phyloP scores from a whole-genome alignment of 2,888 invertebrate genomes.

The Trissonchulus sp. region DNA sequence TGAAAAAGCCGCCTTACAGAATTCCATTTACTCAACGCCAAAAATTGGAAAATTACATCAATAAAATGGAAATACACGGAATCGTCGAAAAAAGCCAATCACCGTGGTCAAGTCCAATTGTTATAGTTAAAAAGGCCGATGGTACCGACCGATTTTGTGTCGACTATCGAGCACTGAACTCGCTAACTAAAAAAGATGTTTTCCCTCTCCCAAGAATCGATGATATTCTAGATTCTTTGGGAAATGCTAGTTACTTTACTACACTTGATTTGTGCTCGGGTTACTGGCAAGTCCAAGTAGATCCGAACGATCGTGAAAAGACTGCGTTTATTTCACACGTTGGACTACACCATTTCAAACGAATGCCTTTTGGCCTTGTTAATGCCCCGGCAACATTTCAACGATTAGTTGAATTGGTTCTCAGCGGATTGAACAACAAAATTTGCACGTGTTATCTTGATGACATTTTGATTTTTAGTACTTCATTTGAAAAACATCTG shows the following conservation, averaged over 20 bases:
- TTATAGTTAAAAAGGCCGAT: background rate
- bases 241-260: background rate
- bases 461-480: background rate
- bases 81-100: too few species aligned
- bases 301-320: background rate
- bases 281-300: background rate
- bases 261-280: background rate
- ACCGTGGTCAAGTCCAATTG: constrained; percentile 29
- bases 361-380: background rate
- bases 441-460: background rate
- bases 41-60: too few species aligned
- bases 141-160: background rate
- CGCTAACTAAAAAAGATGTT: too few species aligned
- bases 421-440: background rate
- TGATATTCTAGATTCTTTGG: background rate
- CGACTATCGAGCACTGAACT: background rate
- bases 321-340: background rate
- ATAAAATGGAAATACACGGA: too few species aligned
- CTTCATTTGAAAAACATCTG: background rate
- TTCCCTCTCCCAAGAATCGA: constrained; percentile 30
- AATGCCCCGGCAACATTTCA: background rate
- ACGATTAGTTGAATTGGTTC: background rate
- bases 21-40: too few species aligned
- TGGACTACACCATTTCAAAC: background rate
- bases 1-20: too few species aligned